These are phyloP conservation scores for Gambusia yucatana DNA, from an alignment of 2,797 vertebrate genomes.

Conservation along the genomic window DNA sequence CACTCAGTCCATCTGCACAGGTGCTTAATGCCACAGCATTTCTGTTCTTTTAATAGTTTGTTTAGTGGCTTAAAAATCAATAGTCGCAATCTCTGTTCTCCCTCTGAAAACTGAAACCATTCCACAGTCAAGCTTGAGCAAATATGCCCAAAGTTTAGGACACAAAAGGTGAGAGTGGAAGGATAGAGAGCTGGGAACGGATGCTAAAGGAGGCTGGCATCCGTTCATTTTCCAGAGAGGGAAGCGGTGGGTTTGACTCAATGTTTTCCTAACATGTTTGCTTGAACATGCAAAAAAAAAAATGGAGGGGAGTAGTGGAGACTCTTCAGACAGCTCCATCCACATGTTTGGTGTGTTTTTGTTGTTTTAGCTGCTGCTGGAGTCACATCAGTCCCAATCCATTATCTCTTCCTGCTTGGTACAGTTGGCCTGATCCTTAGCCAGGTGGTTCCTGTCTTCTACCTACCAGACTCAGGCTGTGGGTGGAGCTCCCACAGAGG, in stretches of 20 bases:
- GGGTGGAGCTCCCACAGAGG: conserved; percentile 18
- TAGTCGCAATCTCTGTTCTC: conserved; percentile 8
- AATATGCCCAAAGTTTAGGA: conserved; percentile 16
- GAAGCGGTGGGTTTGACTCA: conserved; percentile 15
- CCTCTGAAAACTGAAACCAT: conserved; percentile 3
- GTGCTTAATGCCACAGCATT: conserved; percentile 26
- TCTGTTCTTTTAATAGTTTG: conserved; percentile 27
- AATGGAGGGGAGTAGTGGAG: conserved; percentile 2
- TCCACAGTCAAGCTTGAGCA: conserved; percentile 1
- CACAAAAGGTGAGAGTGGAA: conserved; percentile 37
- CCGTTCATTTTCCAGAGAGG: conserved; percentile 9
- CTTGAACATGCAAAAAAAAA: conserved; percentile 1
- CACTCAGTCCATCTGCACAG: conserved; percentile 53
- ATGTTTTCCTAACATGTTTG: conserved; percentile 33
- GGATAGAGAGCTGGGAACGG: conserved; percentile 15
- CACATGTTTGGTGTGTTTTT: conserved; percentile 57
- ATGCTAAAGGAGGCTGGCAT: conserved; percentile 1
- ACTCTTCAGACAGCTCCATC: conserved; percentile 28
- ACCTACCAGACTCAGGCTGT: conserved; percentile 20
- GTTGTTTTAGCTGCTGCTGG: conserved; percentile 70
- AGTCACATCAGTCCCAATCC: conserved; percentile 51
- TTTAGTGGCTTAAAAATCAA: conserved; percentile 31
- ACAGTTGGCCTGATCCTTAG: conserved; percentile 46
- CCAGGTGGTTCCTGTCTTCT: conserved; percentile 72
- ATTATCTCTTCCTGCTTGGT: conserved; percentile 58